These are phyloP conservation scores for Germaria angustata DNA, from an alignment of 2,888 invertebrate genomes.

Conservation along the genomic window DNA sequence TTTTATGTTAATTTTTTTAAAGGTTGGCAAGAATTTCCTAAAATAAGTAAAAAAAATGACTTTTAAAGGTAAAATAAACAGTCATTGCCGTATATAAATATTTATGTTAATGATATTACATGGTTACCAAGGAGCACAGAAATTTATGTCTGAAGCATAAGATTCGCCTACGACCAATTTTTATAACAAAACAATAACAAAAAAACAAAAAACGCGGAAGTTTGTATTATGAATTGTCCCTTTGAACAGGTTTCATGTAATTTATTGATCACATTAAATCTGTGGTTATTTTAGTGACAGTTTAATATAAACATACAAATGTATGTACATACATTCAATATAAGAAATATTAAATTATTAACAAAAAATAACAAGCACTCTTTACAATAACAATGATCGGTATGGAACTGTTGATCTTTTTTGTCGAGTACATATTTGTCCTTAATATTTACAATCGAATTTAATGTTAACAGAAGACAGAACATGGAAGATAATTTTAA, in stretches of 20 bases:
- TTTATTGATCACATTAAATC: conserved; percentile 51
- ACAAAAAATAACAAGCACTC: not conserved
- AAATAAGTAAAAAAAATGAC: not conserved
- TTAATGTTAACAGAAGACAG: conserved; percentile 51
- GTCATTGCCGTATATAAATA: conserved; percentile 10
- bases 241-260: conserved; percentile 48
- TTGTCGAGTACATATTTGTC: not conserved
- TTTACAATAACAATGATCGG: conserved; percentile 9
- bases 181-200: not conserved
- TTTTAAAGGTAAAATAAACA: not conserved
- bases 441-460: conserved; percentile 55
- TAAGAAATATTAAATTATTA: conserved; percentile 19
- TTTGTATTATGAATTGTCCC: conserved; percentile 30
- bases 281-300: conserved; percentile 26
- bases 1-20: not conserved
- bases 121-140: conserved; percentile 8
- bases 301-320: conserved; percentile 23
- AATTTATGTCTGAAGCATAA: conserved; percentile 28
- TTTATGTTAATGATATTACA: conserved; percentile 31
- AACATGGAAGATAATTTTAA: conserved; percentile 57
- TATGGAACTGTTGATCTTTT: not conserved
- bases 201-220: conserved; percentile 18
- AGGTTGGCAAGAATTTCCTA: no score
- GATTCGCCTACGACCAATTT: conserved; percentile 24
- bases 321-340: not conserved